phyloP scores from a whole-genome alignment of 2,797 vertebrate genomes.

The Characodon lateralis region DNA sequence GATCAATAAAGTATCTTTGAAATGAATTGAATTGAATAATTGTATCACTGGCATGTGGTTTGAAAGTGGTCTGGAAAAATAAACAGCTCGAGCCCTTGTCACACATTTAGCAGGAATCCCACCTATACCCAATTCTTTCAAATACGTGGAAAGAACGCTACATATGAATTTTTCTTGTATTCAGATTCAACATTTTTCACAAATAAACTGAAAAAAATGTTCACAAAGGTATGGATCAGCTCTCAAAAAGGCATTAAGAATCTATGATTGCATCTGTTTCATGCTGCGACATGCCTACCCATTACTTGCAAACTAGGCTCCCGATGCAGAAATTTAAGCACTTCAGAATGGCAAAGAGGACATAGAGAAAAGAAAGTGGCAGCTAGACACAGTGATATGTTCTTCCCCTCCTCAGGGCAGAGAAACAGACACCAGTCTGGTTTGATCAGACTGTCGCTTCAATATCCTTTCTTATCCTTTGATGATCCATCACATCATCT shows the following conservation, averaged over 20 bases:
- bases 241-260: conserved; percentile 30
- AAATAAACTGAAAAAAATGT: conserved; percentile 8
- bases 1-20: too few species aligned
- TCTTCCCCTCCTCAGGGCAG: conserved; percentile 38
- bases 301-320: conserved; percentile 35
- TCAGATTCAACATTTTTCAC: background rate
- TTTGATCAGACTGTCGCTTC: conserved; percentile 63
- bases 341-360: conserved; percentile 44
- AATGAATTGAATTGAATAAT: too few species aligned
- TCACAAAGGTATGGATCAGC: conserved; percentile 17
- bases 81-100: background rate
- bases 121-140: too few species aligned
- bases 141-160: background rate
- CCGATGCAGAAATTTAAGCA: conserved; percentile 42
- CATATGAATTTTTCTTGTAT: background rate
- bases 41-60: background rate
- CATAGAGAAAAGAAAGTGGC: background rate
- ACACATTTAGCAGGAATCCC: background rate
- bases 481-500: conserved; percentile 63
- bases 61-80: background rate
- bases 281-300: conserved; percentile 42
- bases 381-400: conserved; percentile 37
- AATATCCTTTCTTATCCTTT: conserved; percentile 59
- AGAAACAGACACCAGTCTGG: conserved; percentile 45
- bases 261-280: conserved; percentile 56